These are phyloP conservation scores for Toxonevra muliebris DNA, from an alignment of 2,888 invertebrate species.

Conservation along the genomic window DNA sequence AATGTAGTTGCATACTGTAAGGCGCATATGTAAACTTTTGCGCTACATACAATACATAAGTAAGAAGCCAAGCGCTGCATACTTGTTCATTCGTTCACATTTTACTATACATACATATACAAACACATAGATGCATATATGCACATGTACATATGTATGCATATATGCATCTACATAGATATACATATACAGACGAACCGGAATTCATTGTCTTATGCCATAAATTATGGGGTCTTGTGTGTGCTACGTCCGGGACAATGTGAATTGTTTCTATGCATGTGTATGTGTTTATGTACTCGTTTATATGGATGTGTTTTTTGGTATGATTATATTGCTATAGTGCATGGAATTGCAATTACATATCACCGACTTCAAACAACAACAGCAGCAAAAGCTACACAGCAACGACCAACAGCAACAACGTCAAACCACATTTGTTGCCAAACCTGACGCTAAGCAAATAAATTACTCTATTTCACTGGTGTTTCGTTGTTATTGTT, in stretches of 20 bases:
- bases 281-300: background rate
- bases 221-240: constrained; percentile 42
- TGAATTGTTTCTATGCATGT: constrained; percentile 1
- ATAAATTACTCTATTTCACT: constrained; percentile 51
- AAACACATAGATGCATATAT: constrained; percentile 5
- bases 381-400: constrained; percentile 24
- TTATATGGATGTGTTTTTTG: background rate
- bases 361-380: constrained; percentile 30
- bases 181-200: constrained; percentile 6
- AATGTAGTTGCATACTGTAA: background rate
- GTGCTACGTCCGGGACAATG: constrained; percentile 42
- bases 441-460: constrained; percentile 46
- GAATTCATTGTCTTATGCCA: constrained; percentile 45
- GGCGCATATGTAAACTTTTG: constrained; percentile 1
- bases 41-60: background rate
- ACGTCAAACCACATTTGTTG: constrained; percentile 44
- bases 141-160: background rate
- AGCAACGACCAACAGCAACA: constrained; percentile 16
- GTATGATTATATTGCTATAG: constrained; percentile 26
- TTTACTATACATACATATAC: background rate
- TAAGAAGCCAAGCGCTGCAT: background rate
- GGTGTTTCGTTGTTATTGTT: constrained; percentile 19
- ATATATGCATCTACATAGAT: constrained; percentile 4
- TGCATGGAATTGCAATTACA: constrained; percentile 35
- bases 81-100: background rate